These are phyloP conservation scores for Acrobasis consociella DNA, from an alignment of 2,888 invertebrate genomes.

Conservation along the genomic window DNA sequence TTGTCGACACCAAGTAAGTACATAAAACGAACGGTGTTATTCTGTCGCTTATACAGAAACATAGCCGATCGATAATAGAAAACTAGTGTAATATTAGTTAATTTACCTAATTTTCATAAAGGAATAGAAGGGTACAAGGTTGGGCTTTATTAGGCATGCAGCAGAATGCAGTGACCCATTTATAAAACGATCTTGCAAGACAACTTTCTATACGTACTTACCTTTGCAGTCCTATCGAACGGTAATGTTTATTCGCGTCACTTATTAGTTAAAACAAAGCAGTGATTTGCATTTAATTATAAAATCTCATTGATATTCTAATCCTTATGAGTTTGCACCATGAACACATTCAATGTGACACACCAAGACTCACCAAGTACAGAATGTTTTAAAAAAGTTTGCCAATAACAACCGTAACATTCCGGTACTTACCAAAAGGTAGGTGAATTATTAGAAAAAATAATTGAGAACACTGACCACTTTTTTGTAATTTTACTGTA, in stretches of 20 bases:
- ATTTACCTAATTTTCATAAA: constrained; percentile 38
- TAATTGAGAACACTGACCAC: no score
- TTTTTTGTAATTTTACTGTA: no score
- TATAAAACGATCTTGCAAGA: constrained; percentile 34
- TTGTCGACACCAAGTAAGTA: constrained; percentile 15
- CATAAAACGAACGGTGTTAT: constrained; percentile 14
- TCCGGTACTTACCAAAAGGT: no score
- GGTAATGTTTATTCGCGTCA: background rate
- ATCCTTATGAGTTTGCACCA: no score
- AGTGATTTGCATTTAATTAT: background rate
- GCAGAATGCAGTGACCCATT: constrained; percentile 39
- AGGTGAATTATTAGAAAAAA: no score
- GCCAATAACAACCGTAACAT: no score
- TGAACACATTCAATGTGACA: no score
- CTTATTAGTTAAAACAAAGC: background rate
- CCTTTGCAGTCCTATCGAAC: background rate
- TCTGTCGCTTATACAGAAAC: constrained; percentile 40
- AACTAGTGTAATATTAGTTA: constrained; percentile 49
- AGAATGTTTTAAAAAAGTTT: no score
- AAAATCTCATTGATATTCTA: background rate
- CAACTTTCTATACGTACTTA: constrained; percentile 42
- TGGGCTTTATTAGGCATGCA: constrained; percentile 22
- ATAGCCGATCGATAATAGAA: constrained; percentile 73
- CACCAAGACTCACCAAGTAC: no score
- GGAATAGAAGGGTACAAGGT: constrained; percentile 26